phyloP scores from a whole-genome alignment of 2,888 invertebrate genomes.

The Deilephila porcellus region DNA sequence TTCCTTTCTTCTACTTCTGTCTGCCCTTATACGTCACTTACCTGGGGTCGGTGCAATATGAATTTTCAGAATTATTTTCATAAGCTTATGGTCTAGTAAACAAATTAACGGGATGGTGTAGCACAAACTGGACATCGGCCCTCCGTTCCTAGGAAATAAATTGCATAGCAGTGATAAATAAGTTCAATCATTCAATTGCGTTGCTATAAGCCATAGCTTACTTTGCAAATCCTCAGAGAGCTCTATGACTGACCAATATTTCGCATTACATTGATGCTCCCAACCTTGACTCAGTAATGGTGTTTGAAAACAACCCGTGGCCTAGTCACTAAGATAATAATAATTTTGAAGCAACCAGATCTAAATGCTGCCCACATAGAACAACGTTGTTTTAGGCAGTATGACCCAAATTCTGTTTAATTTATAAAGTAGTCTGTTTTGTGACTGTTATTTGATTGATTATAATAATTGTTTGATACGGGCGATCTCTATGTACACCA shows the following conservation, averaged over 20 bases:
- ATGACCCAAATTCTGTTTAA: not conserved
- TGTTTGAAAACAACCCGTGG: conserved; percentile 1
- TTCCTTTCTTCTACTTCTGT: too few species aligned
- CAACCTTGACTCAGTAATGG: not conserved
- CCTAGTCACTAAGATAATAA: too few species aligned
- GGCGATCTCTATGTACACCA: not conserved
- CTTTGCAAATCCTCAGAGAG: not conserved
- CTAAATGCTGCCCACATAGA: not conserved
- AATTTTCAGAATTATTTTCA: too few species aligned
- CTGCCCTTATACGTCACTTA: too few species aligned
- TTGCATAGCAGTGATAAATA: not conserved
- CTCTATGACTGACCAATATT: not conserved
- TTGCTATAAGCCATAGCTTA: not conserved
- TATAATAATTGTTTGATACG: not conserved
- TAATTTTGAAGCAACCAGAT: not conserved
- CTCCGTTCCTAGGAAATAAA: not conserved
- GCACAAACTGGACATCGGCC: not conserved
- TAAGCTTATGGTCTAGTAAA: too few species aligned
- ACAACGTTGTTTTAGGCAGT: not conserved
- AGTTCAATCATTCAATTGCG: not conserved
- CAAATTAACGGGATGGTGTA: too few species aligned
- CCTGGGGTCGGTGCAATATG: too few species aligned
- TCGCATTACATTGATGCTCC: not conserved
- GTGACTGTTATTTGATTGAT: not conserved
- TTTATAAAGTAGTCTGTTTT: not conserved